Conservation (phyloP, 2,888 invertebrate species). For the Cenopis cana region DNA sequence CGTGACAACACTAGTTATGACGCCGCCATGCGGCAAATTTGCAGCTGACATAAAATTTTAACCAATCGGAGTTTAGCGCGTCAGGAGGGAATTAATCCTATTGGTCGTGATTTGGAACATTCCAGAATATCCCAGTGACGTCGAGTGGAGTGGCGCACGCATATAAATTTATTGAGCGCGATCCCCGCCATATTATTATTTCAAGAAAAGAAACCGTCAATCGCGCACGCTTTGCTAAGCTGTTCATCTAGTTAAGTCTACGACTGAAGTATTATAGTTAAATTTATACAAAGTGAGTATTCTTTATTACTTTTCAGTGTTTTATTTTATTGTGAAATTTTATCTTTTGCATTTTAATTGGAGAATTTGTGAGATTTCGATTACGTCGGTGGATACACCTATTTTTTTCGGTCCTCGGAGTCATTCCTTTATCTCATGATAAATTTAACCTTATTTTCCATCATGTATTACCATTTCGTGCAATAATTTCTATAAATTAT, state of each 20-base stretch:
- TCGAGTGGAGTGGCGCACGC: slow-evolving; percentile 61
- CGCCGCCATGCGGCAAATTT: slow-evolving; percentile 35
- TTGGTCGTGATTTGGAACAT: slow-evolving; percentile 72
- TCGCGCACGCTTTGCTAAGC: slow-evolving; percentile 80
- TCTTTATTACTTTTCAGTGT: slow-evolving; percentile 30
- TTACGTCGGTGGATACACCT: neutral
- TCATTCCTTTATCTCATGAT: slow-evolving; percentile 8
- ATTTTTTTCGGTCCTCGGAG: neutral
- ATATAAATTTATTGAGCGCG: slow-evolving; percentile 61
- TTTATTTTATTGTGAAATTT: slow-evolving; percentile 27
- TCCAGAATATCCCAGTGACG: slow-evolving; percentile 79
- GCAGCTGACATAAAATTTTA: slow-evolving; percentile 48
- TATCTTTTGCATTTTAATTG: slow-evolving; percentile 15
- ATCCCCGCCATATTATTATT: slow-evolving; percentile 75
- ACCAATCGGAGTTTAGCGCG: slow-evolving; percentile 64
- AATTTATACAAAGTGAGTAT: slow-evolving; percentile 69
- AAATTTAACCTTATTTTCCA: neutral
- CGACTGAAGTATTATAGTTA: slow-evolving; percentile 62
- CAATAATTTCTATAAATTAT: neutral
- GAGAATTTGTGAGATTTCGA: slow-evolving; percentile 5
- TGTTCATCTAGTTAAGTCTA: slow-evolving; percentile 70
- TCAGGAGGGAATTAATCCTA: slow-evolving; percentile 52
- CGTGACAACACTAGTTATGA: slow-evolving; percentile 19
- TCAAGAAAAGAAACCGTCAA: slow-evolving; percentile 78
- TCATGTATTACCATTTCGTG: neutral